Evolutionary conservation across 2,888 invertebrate genomes (phyloP).

Genomic region (Poecilobothrus nobilitatus): DNA sequence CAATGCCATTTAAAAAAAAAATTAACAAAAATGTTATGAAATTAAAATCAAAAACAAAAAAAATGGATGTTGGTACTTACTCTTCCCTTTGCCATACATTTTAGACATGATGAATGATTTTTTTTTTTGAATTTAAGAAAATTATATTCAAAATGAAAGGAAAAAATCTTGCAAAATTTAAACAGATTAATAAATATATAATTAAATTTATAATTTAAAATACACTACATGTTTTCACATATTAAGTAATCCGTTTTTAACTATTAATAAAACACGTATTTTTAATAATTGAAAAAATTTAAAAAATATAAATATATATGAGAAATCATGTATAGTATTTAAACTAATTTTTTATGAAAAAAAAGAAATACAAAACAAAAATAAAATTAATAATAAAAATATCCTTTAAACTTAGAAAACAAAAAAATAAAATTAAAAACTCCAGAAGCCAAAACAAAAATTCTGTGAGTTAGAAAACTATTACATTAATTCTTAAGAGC

Average conservation of each 20-base stretch:
- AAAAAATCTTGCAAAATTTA: slow-evolving; percentile 6
- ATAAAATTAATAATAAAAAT: not conserved
- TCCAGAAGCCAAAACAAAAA: not conserved
- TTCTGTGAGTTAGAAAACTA: not conserved
- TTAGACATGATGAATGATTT: slow-evolving; percentile 37
- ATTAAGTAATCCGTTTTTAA: no score
- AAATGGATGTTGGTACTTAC: slow-evolving; percentile 38
- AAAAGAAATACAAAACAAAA: not conserved
- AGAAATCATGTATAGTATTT: no score
- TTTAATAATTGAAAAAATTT: no score
- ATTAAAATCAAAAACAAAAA: slow-evolving; percentile 20
- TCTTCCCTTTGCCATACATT: slow-evolving; percentile 47
- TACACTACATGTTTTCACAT: no score
- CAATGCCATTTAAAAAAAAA: slow-evolving; percentile 12
- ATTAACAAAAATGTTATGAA: slow-evolving; percentile 21
- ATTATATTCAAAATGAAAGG: slow-evolving; percentile 5
- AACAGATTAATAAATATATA: not conserved
- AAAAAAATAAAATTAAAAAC: not conserved
- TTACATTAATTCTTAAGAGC: not conserved
- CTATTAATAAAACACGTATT: no score
- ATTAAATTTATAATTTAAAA: not conserved
- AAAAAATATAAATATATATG: no score
- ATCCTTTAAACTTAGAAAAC: not conserved
- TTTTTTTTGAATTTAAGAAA: not conserved
- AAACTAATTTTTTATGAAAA: not conserved